Base-by-base conservation (phyloP, 2,113 vertebrate genomes). In the Crotalus horridus region DNA sequence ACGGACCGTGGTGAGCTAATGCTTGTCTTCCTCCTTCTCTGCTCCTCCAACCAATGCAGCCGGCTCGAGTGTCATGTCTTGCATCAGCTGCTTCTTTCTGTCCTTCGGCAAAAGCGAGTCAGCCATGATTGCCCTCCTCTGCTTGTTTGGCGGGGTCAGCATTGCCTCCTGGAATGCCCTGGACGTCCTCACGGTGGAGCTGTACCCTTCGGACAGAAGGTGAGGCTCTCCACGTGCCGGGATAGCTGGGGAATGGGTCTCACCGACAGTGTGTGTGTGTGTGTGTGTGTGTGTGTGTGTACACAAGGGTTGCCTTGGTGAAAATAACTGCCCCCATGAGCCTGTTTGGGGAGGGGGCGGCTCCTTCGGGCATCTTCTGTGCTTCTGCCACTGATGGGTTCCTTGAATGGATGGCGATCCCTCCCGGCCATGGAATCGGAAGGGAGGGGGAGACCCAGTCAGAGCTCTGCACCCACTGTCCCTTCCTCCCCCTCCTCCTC, bases 121-220 rank as follows among this genome's bases (percentile, higher is more conserved):
- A 0, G 99, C 99, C 96, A 99, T 99, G 99, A 99, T 99, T 0
- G 99, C 99, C 1, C 97, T 99, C 95, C 99, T 99, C 95, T 99
- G 99, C 96, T 98, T 99, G 94, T 99, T 99, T 0, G 99, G 99
- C 0, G 99, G 99, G 1, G 99, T 99, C 97, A 99, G 99, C 98
- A 99, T 99, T n/a, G 99, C 99, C 58, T 99, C 99, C 88, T 99
- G 99, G 99, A 99, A 99, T 0, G 97, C 99, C 7, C 98, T 99
- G 91, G 99, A 99, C 0, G 99, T 99, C 94, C 97, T 99, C 95
- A 99, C 99, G 0, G 99, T 99, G 0, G 99, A 99, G 97, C 98
- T 99, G 24, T 99, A 99, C 96, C 99, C 99, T 26, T 99, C 99
- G 0, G 99, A 99, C 95, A 99, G 99, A 97, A 98, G 99, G 99